A percentile compares a stretch with the other conserved stretches of the same genome.
These are phyloP conservation scores for Scopus umbretta DNA, from an alignment of 2,113 vertebrate species.

Conservation along the genomic window DNA sequence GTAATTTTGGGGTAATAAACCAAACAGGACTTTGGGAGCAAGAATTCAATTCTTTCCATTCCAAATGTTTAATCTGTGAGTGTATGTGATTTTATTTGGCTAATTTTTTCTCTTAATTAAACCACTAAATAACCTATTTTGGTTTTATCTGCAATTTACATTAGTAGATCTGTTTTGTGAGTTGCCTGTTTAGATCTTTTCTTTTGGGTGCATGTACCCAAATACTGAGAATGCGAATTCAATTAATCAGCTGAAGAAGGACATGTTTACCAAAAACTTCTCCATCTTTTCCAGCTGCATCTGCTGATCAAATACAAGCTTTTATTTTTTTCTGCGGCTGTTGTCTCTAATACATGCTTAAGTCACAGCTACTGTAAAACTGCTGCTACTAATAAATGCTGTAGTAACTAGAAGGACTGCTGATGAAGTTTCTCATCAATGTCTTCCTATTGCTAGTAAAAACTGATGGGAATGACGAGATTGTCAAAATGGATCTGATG, in stretches of 20 bases:
- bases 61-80: neutral
- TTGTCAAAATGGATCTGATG: neutral
- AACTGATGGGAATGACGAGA: neutral
- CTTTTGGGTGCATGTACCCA: neutral
- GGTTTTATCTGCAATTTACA: neutral
- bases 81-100: neutral
- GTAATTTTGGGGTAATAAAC: neutral
- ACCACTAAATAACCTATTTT: neutral
- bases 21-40: neutral
- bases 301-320: neutral
- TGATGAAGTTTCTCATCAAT: neutral
- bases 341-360: neutral
- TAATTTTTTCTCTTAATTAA: neutral
- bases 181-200: neutral
- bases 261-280: neutral
- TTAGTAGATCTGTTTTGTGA: neutral
- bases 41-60: neutral
- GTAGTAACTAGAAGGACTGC: neutral
- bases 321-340: neutral
- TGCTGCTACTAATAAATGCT: neutral
- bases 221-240: neutral
- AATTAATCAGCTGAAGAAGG: neutral
- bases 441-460: neutral
- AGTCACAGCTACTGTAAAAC: neutral
- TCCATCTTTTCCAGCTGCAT: neutral